Percentiles rank a stretch among this genome's conserved stretches.
phyloP scores from a whole-genome alignment of 2,888 invertebrate species.

The Hydriomena furcata region DNA sequence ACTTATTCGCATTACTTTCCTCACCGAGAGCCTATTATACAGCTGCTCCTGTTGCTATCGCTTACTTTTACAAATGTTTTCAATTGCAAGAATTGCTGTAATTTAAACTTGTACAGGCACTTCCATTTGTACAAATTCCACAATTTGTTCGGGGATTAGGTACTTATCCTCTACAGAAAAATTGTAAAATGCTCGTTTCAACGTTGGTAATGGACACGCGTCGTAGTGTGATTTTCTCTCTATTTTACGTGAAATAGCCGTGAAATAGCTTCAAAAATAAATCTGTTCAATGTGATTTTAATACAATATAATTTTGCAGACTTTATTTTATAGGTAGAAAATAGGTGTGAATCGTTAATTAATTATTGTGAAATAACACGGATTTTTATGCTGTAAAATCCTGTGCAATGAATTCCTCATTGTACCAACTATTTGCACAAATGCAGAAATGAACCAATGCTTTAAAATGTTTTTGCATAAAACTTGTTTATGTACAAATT shows the following conservation, averaged over 20 bases:
- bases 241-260: slow-evolving; percentile 25
- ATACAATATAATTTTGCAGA: neutral
- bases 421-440: no score
- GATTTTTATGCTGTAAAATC: no score
- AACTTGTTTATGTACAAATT: no score
- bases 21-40: slow-evolving; percentile 51
- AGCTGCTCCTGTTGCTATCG: slow-evolving; percentile 52
- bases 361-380: no score
- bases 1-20: slow-evolving; percentile 60
- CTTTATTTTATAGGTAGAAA: neutral
- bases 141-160: slow-evolving; percentile 41
- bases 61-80: slow-evolving; percentile 55
- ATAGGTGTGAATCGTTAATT: no score
- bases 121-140: slow-evolving; percentile 47
- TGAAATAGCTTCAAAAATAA: slow-evolving; percentile 25
- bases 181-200: slow-evolving; percentile 29
- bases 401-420: no score
- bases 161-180: slow-evolving; percentile 29
- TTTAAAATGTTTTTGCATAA: no score
- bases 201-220: slow-evolving; percentile 27
- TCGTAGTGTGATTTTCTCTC: slow-evolving; percentile 25
- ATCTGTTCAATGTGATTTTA: slow-evolving; percentile 5
- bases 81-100: slow-evolving; percentile 59
- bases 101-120: slow-evolving; percentile 57
- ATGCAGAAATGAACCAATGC: no score